Conservation (phyloP, 2,888 invertebrate species). For the Yponomeuta cagnagella region DNA sequence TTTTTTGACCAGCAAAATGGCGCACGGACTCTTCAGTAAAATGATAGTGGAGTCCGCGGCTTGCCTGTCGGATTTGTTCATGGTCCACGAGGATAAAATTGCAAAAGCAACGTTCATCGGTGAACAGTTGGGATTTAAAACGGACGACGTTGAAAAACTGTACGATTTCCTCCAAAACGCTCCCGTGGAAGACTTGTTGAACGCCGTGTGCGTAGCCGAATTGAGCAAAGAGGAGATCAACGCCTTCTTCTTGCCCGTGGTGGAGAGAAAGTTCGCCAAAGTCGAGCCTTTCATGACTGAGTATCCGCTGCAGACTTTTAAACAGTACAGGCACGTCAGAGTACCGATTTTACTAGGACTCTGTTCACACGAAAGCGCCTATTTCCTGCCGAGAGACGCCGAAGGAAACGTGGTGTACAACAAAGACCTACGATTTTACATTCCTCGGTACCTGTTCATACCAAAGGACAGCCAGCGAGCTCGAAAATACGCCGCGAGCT, state of each 20-base stretch:
- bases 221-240: constrained; percentile 33
- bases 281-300: constrained; percentile 45
- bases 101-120: constrained; percentile 42
- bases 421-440: constrained; percentile 40
- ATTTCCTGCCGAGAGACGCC: constrained; percentile 39
- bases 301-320: constrained; percentile 37
- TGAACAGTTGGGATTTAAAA: constrained; percentile 38
- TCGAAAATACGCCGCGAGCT: constrained; percentile 26
- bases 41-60: constrained; percentile 51
- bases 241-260: constrained; percentile 45
- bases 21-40: constrained; percentile 46
- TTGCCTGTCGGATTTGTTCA: constrained; percentile 44
- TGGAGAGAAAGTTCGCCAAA: constrained; percentile 47
- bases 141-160: constrained; percentile 31
- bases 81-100: constrained; percentile 45
- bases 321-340: constrained; percentile 36
- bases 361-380: constrained; percentile 48
- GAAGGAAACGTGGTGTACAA: constrained; percentile 40
- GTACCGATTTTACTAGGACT: constrained; percentile 43
- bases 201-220: constrained; percentile 39
- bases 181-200: constrained; percentile 44
- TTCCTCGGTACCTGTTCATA: constrained; percentile 40
- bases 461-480: constrained; percentile 29
- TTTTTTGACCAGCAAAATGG: constrained; percentile 46
- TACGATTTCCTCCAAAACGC: constrained; percentile 39